These are phyloP conservation scores for Listrodromus nycthemerus DNA, from an alignment of 2,888 invertebrate genomes.

Conservation along the genomic window DNA sequence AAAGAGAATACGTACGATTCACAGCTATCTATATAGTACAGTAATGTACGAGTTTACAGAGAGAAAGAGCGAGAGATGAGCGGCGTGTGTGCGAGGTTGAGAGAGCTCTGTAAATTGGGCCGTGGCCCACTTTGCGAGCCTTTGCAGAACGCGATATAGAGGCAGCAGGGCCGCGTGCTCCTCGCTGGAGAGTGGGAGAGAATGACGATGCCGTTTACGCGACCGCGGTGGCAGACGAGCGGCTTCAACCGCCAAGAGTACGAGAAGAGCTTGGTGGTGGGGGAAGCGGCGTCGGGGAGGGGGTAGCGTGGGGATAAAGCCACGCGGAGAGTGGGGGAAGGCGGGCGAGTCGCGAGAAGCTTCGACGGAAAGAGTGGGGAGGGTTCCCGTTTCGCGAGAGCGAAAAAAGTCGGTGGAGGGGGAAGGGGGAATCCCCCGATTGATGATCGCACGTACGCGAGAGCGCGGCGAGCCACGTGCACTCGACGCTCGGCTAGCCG, in stretches of 20 bases:
- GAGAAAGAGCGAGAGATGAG: conserved; percentile 9
- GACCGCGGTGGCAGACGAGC: conserved; percentile 1
- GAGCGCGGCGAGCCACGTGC: conserved; percentile 65
- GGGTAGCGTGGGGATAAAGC: neutral
- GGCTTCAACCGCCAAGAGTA: conserved; percentile 4
- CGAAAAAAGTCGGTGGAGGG: conserved; percentile 17
- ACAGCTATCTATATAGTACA: conserved; percentile 30
- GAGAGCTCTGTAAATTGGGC: conserved; percentile 82
- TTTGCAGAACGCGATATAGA: conserved; percentile 64
- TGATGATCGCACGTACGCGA: conserved; percentile 56
- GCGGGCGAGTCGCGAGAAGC: neutral
- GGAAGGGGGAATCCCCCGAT: conserved; percentile 60
- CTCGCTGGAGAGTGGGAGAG: conserved; percentile 44
- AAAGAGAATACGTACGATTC: conserved; percentile 29
- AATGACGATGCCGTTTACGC: conserved; percentile 26
- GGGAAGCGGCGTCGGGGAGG: neutral
- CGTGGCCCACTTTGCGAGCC: conserved; percentile 81
- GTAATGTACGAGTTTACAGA: conserved; percentile 26
- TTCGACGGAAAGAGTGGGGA: conserved; percentile 21
- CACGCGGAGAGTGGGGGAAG: neutral
- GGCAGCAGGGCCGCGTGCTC: conserved; percentile 56
- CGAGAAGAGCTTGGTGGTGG: neutral
- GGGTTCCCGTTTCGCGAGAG: conserved; percentile 71
- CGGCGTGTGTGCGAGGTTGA: conserved; percentile 72
- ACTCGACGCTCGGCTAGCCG: conserved; percentile 56